Evolutionary conservation across 2,797 vertebrate species (phyloP).

Genomic region (Cercopithecus neglectus): DNA sequence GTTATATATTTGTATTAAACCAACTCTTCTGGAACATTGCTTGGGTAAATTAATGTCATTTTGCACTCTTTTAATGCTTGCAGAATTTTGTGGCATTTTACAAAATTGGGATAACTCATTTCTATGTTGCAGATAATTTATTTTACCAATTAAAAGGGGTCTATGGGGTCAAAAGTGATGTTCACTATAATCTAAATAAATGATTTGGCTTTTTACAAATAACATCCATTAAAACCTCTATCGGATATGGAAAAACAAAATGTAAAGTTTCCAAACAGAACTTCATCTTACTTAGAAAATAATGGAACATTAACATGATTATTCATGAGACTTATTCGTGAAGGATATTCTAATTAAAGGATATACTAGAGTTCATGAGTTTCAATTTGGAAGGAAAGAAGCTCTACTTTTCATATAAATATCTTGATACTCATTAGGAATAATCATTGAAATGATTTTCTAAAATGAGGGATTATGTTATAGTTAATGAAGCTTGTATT

Average conservation of each 20-base stretch:
- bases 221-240: constrained; percentile 42
- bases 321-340: constrained; percentile 67
- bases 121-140: constrained; percentile 71
- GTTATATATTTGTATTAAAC: constrained; percentile 17
- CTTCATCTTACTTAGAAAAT: constrained; percentile 61
- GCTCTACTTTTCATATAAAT: constrained; percentile 74
- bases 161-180: constrained; percentile 73
- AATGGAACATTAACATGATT: constrained; percentile 58
- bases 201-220: constrained; percentile 61
- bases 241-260: constrained; percentile 54
- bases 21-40: constrained; percentile 24
- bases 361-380: constrained; percentile 46
- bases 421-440: constrained; percentile 74
- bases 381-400: constrained; percentile 52
- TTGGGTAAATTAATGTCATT: constrained; percentile 58
- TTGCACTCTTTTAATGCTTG: constrained; percentile 33
- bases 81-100: constrained; percentile 60
- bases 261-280: constrained; percentile 58
- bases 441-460: constrained; percentile 76
- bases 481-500: constrained; percentile 70
- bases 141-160: constrained; percentile 60
- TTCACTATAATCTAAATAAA: constrained; percentile 71
- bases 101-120: constrained; percentile 73
- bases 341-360: constrained; percentile 75
- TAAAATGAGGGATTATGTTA: constrained; percentile 69